Evolutionary conservation across 2,888 invertebrate species (phyloP).

Genomic region (Eupithecia dodoneata): DNA sequence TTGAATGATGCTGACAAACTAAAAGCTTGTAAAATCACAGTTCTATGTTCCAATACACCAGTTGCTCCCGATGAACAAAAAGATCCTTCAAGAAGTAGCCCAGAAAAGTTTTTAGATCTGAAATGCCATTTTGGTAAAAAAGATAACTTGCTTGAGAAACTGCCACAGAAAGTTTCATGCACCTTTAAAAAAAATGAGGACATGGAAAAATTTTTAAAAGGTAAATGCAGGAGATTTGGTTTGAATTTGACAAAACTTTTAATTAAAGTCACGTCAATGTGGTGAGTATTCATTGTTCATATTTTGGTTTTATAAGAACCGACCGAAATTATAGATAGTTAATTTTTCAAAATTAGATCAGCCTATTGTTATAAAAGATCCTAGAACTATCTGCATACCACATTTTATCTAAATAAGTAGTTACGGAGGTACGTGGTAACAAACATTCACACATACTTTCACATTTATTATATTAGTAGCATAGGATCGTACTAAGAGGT

Average conservation of each 20-base stretch:
- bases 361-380: too few relatives aligned
- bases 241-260: slow-evolving; percentile 9
- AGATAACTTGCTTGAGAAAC: not conserved
- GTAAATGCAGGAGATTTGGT: too few relatives aligned
- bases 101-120: not conserved
- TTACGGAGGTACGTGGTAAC: too few relatives aligned
- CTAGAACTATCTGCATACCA: too few relatives aligned
- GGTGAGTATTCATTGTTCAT: slow-evolving; percentile 19
- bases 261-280: not conserved
- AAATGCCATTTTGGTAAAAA: slow-evolving; percentile 25
- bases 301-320: not conserved
- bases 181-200: slow-evolving; percentile 37
- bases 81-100: not conserved
- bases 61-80: not conserved
- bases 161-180: slow-evolving; percentile 18
- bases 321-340: not conserved
- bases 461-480: too few relatives aligned
- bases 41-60: not conserved
- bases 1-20: slow-evolving; percentile 11
- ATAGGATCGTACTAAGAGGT: too few relatives aligned
- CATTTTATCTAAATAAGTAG: too few relatives aligned
- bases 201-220: not conserved
- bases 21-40: slow-evolving; percentile 14
- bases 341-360: too few relatives aligned
- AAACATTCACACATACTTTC: too few relatives aligned